These are phyloP conservation scores for Typhlichthys eigenmanni DNA, from an alignment of 2,797 vertebrate species.

Conservation along the genomic window DNA sequence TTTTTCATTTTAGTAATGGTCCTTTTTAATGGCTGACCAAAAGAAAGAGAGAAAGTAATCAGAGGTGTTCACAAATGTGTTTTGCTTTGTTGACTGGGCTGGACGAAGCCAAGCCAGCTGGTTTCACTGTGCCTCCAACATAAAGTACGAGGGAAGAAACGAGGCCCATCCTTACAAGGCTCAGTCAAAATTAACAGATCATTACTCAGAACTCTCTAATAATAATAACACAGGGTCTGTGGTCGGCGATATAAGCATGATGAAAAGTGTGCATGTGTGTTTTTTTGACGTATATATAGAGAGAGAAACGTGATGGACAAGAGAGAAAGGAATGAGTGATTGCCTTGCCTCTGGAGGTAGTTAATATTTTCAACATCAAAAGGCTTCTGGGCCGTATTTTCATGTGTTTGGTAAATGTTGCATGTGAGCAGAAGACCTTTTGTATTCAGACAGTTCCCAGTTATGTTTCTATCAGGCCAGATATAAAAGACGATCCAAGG, in stretches of 20 bases:
- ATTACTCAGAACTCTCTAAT: conserved; percentile 30
- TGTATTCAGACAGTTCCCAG: too few relatives aligned
- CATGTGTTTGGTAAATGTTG: neutral
- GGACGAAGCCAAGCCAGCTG: conserved; percentile 2
- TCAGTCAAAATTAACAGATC: conserved; percentile 8
- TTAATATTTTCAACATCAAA: conserved; percentile 8
- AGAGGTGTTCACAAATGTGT: neutral
- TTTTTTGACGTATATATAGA: neutral
- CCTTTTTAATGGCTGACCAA: conserved; percentile 21
- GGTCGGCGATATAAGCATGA: conserved; percentile 8
- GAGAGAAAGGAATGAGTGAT: neutral
- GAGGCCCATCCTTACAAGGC: neutral
- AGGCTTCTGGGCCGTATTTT: neutral
- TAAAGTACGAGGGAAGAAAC: conserved; percentile 14
- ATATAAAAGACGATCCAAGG: too few relatives aligned
- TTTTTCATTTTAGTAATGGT: conserved; percentile 1
- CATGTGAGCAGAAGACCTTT: too few relatives aligned
- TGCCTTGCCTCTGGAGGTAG: neutral
- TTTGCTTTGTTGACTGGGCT: too few relatives aligned
- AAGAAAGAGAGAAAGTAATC: conserved; percentile 1
- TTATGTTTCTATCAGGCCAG: too few relatives aligned
- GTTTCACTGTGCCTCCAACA: conserved; percentile 14
- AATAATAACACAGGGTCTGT: conserved; percentile 22
- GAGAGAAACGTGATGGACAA: neutral
- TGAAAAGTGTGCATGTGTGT: neutral